phyloP scores from a whole-genome alignment of 1,140 invertebrate species.

The Subanguina moxae region DNA sequence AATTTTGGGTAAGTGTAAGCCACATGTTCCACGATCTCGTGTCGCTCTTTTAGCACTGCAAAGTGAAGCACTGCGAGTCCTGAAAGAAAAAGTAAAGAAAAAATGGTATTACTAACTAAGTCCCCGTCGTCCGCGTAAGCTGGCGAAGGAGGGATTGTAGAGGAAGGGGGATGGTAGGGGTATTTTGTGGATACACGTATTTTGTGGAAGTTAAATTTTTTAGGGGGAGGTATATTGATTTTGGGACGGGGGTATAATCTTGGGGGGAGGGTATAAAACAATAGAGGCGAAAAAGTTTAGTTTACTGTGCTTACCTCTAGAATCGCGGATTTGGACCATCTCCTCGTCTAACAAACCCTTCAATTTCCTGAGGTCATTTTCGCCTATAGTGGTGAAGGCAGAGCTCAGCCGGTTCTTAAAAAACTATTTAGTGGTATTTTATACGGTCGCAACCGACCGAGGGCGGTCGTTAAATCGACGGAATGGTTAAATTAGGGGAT shows the following conservation, averaged over 20 bases:
- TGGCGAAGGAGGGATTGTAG: too few species aligned
- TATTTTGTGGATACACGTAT: background rate
- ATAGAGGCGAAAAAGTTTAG: too few species aligned
- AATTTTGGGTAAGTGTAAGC: slow-evolving; percentile 41
- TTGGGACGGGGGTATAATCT: too few species aligned
- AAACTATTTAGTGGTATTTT: background rate
- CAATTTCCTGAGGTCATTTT: slow-evolving; percentile 44
- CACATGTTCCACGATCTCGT: slow-evolving; percentile 53
- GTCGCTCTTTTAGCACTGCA: slow-evolving; percentile 53
- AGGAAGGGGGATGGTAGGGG: too few species aligned
- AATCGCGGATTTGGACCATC: slow-evolving; percentile 48
- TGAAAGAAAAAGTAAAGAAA: slow-evolving; percentile 18
- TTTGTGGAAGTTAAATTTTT: too few species aligned
- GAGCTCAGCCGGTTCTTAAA: slow-evolving; percentile 40
- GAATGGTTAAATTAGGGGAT: too few species aligned
- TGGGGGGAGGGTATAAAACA: too few species aligned
- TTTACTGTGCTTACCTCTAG: slow-evolving; percentile 41
- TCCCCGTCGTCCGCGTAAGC: too few species aligned
- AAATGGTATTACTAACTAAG: background rate
- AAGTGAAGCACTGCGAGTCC: slow-evolving; percentile 52
- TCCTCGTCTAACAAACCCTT: slow-evolving; percentile 43
- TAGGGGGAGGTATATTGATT: too few species aligned
- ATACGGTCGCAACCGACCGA: too few species aligned
- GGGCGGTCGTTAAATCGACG: too few species aligned
- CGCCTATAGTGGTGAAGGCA: slow-evolving; percentile 49